A percentile compares a stretch with the other conserved stretches of the same genome.
phyloP scores from a whole-genome alignment of 2,888 invertebrate species.

The Lycia hirtaria region DNA sequence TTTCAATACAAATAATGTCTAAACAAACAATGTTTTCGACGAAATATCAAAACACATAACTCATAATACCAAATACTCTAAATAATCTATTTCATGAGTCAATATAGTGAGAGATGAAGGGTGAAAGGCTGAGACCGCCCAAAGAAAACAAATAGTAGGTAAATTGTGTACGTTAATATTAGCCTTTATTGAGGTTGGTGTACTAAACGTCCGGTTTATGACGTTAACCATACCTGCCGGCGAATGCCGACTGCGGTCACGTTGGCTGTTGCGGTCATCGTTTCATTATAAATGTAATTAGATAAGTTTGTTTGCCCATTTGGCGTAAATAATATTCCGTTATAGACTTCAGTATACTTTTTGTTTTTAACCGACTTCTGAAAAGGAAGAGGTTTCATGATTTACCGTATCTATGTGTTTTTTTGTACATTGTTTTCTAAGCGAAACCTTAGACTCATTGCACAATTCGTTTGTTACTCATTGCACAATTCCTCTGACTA shows the following conservation, averaged over 20 bases:
- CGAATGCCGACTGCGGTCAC: slow-evolving; percentile 26
- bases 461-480: too few relatives aligned
- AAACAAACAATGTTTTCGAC: neutral
- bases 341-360: neutral
- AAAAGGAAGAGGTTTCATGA: too few relatives aligned
- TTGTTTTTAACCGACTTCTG: too few relatives aligned
- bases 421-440: too few relatives aligned
- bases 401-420: too few relatives aligned
- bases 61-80: slow-evolving; percentile 8
- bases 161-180: slow-evolving; percentile 16
- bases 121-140: slow-evolving; percentile 1
- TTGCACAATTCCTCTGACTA: too few relatives aligned
- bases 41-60: slow-evolving; percentile 4
- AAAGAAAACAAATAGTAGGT: slow-evolving; percentile 16
- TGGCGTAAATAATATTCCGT: neutral
- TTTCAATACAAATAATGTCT: neutral
- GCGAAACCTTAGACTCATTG: too few relatives aligned
- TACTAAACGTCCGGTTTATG: slow-evolving; percentile 25
- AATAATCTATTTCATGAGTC: slow-evolving; percentile 3
- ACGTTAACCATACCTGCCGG: slow-evolving; percentile 23
- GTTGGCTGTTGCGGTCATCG: slow-evolving; percentile 23
- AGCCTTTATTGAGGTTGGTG: slow-evolving; percentile 25
- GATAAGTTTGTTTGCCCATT: slow-evolving; percentile 15
- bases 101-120: slow-evolving; percentile 10
- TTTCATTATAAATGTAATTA: slow-evolving; percentile 26